Evolutionary conservation across 2,797 vertebrate genomes (phyloP).

Genomic region (Lagorchestes hirsutus): DNA sequence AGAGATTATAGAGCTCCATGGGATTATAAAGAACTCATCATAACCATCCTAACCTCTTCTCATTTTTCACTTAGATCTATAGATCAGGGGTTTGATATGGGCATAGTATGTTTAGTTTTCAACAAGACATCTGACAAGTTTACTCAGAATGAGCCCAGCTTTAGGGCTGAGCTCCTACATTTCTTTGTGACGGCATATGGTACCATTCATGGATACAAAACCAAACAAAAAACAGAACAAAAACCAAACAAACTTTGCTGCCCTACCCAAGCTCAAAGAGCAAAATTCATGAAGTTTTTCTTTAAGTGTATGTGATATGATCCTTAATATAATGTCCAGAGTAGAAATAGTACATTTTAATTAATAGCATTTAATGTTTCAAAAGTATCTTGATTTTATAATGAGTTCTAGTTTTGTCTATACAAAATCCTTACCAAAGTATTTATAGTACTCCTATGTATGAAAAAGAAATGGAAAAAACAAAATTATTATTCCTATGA

Average conservation of each 20-base stretch:
- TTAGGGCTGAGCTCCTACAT: neutral
- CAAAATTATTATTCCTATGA: neutral
- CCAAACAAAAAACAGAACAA: neutral
- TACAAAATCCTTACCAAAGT: neutral
- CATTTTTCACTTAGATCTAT: neutral
- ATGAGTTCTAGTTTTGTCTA: neutral
- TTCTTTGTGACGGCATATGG: neutral
- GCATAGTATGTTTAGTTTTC: neutral
- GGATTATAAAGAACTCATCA: neutral
- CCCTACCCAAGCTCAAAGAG: neutral
- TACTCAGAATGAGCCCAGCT: neutral
- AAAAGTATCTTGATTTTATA: neutral
- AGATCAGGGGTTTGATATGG: neutral
- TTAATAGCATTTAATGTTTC: neutral
- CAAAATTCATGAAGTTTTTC: neutral
- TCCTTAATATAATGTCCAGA: neutral
- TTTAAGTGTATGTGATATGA: neutral
- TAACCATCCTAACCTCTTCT: neutral
- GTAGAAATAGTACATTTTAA: neutral
- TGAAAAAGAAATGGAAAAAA: neutral
- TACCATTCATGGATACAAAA: neutral
- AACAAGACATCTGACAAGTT: neutral
- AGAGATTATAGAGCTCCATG: neutral
- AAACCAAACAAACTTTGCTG: neutral
- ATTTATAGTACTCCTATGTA: neutral